Base-by-base conservation (phyloP, 2,888 invertebrate genomes). In the Zeuzera pyrina region DNA sequence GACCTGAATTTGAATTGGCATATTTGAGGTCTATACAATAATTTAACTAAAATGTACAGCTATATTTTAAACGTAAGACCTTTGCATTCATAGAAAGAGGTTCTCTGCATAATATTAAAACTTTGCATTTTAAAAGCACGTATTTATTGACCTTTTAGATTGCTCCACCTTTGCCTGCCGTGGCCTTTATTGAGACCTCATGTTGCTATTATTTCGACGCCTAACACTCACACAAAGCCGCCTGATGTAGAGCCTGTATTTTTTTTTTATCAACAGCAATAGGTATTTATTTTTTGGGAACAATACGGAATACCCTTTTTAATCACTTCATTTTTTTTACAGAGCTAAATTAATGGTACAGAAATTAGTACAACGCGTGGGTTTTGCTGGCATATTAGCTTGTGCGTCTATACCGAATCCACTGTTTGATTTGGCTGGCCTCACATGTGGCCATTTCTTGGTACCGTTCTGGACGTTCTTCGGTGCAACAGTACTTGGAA, bases 401-500 rank as follows among this genome's bases (percentile, higher is more conserved):
- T 98, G 98, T 76, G 98, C 98, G 25, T 78, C 96, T 86, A 95
- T 99, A 54, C 99, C 99, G n/a, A 99, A 99, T 84, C 99, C 99
- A 0, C 77, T 99, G 38, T 99, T 99, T 73, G 99, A 99, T 76
- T 85, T 99, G 62, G 99, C 99, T 12, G 99, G 99, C 1, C 92
- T 99, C 19, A 98, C 97, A 0, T 99, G 98, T 68, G 99, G 99
- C 0, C 98, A 99, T 72, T 99, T 98, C 71, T 85, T 98, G 38
- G 97, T 99, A 49, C 98, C 99, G 8, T 99, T 99, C 81, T 98
- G 98, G 97, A 99, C 98, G 2, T 99, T 99, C 85, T 99, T 99
- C 76, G 98, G 98, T 21, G 99, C 99, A 36, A 99, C 99, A 0
- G 86, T 99, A 1, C 90, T 99, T 35, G 99, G 98, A 29, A 98